These are phyloP conservation scores for Leucophora obtusa DNA, from an alignment of 2,888 invertebrate species.

Conservation along the genomic window DNA sequence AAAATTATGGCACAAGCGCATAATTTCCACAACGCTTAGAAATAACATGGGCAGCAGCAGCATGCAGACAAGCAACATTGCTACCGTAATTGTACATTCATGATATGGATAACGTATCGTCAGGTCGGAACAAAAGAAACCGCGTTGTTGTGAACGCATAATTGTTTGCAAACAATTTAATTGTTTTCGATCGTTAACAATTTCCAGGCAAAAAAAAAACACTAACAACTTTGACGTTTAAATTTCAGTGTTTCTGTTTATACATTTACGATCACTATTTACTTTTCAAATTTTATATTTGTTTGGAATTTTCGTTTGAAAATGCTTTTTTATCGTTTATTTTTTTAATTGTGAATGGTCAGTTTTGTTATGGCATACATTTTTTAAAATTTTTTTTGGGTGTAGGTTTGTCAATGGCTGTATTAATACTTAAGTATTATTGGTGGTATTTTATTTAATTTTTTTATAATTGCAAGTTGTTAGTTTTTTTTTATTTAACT, in stretches of 20 bases:
- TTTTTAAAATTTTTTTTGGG: constrained; percentile 2
- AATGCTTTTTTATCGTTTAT: constrained; percentile 14
- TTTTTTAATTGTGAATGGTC: constrained; percentile 12
- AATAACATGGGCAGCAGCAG: constrained; percentile 73
- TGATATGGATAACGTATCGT: constrained; percentile 73
- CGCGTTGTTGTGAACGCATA: constrained; percentile 74
- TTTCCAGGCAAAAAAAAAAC: constrained; percentile 12
- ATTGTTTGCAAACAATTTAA: constrained; percentile 29
- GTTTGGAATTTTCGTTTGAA: background rate
- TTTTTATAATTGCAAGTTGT: background rate
- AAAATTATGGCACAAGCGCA: constrained; percentile 72
- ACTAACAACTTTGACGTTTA: constrained; percentile 26
- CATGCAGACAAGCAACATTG: constrained; percentile 73
- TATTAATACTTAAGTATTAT: background rate
- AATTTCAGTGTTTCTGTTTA: constrained; percentile 31
- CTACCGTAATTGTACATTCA: constrained; percentile 74
- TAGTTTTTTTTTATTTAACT: background rate
- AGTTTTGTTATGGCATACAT: background rate
- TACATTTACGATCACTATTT: constrained; percentile 37
- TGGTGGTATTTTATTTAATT: background rate
- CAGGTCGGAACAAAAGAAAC: constrained; percentile 74
- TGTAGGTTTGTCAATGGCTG: background rate
- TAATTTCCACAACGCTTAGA: constrained; percentile 73
- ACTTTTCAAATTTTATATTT: background rate
- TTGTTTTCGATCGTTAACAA: constrained; percentile 11